Base-by-base conservation (phyloP, 2,113 vertebrate genomes). In the Otolemur garnettii region DNA sequence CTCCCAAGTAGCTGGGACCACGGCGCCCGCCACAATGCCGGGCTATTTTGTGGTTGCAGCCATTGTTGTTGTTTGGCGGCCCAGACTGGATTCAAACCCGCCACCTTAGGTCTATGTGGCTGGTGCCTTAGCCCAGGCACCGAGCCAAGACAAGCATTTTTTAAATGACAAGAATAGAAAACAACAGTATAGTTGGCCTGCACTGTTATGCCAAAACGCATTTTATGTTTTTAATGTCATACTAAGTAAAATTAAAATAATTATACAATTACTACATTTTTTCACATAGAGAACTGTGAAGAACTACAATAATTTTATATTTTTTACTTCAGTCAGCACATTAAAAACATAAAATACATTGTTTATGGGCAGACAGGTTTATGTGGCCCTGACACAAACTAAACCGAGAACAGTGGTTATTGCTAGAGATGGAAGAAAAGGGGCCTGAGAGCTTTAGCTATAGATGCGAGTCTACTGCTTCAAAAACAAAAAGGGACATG, bases 281-380 rank as follows among this genome's bases (percentile, higher is more conserved):
- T 86, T 62, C 45, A 82, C 17, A 18, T 66, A 60, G 18, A 83
- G 19, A 60, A 57, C 30, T 55, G 35, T 74, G 53, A 89, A 92
- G 33, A 79, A 85, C 71, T 79, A n/a, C 2, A 93, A 30, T 45
- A 22, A 72, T 75, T 83, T 64, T 57, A n/a, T 21, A 77, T 30
- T 69, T 80, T 92, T 89, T 59, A n/a, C n/a, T 85, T 93, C 77
- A 81, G 38, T 75, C 69, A 88, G 12, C 13, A 72, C 60, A 96
- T 69, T 83, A 87, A 83, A 86, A 77, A 82, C 26, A 69, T 19
- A 50, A 87, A 64, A n/a, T 55, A 80, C 21, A 80, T 42, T 57
- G 45, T 22, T 90, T 83, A 72, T 19, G 3, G 60, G 82, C 8
- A 64, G 8, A 28, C 57, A 93, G 1, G 4, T 38, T 38, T 38